A percentile compares a stretch with the other conserved stretches of the same genome.
Conservation (phyloP, 2,113 vertebrate species). For the Myotis yumanensis region DNA sequence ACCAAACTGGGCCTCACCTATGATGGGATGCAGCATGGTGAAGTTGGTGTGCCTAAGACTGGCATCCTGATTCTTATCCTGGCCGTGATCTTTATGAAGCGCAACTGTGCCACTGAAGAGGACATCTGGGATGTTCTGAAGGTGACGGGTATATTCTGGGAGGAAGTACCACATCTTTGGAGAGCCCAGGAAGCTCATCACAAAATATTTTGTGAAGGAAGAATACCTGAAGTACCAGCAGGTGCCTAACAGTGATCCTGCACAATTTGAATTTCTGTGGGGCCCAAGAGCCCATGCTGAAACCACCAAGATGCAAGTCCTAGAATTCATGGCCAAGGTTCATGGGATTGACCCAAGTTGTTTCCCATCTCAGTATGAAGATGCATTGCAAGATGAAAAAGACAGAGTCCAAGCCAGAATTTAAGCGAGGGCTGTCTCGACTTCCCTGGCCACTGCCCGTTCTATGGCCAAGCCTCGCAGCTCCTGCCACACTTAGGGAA, state of each 20-base stretch:
- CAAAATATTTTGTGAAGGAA: not conserved
- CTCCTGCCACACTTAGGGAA: not conserved
- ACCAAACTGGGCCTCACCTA: constrained; percentile 47
- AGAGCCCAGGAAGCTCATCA: constrained; percentile 13
- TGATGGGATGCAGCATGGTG: not conserved
- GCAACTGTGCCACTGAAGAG: constrained; percentile 2
- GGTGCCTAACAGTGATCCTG: not conserved
- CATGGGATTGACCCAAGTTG: not conserved
- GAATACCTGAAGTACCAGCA: constrained; percentile 2
- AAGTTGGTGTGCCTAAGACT: not conserved
- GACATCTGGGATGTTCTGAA: constrained; percentile 53
- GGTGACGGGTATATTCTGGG: not conserved
- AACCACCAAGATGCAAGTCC: constrained; percentile 56
- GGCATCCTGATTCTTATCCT: constrained; percentile 54
- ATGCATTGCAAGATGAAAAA: constrained; percentile 15
- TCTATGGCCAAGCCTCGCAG: not conserved
- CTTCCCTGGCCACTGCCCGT: accelerated
- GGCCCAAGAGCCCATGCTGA: not conserved
- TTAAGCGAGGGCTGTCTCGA: accelerated
- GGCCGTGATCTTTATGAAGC: constrained; percentile 22
- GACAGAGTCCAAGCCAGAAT: not conserved
- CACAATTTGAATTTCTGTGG: constrained; percentile 38
- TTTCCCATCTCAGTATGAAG: constrained; percentile 7
- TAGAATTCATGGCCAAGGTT: not conserved
- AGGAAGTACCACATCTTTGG: constrained; percentile 7